phyloP scores from a whole-genome alignment of 2,888 invertebrate species.

The Syrista parreyssii region DNA sequence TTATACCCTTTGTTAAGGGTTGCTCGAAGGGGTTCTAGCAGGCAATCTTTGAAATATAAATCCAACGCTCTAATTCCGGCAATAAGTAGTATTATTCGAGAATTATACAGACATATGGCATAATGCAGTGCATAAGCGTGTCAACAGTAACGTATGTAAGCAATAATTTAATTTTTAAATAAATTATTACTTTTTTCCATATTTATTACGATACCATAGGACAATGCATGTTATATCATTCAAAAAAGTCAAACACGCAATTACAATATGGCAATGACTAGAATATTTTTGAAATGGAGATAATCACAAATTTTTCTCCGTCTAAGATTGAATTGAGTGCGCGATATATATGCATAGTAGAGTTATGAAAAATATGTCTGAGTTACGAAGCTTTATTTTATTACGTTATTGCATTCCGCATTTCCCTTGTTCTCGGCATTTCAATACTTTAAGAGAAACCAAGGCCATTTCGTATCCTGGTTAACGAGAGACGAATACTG shows the following conservation, averaged over 20 bases:
- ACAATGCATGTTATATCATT: too few relatives aligned
- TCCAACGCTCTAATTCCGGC: neutral
- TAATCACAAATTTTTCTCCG: too few relatives aligned
- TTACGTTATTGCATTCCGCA: neutral
- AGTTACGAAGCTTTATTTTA: neutral
- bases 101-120: neutral
- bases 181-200: too few relatives aligned
- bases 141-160: too few relatives aligned
- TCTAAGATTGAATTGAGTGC: neutral
- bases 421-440: neutral
- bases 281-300: too few relatives aligned
- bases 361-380: neutral
- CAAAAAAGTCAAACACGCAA: too few relatives aligned
- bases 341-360: neutral
- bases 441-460: neutral
- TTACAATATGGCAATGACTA: too few relatives aligned
- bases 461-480: neutral
- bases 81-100: neutral
- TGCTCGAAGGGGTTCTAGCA: neutral
- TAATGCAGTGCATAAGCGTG: neutral
- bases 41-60: neutral
- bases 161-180: too few relatives aligned
- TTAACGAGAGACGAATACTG: neutral
- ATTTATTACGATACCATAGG: too few relatives aligned
- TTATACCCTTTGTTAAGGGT: slow-evolving; percentile 13